These are phyloP conservation scores for Ophonus ardosiacus DNA, from an alignment of 2,888 invertebrate genomes.

Conservation along the genomic window DNA sequence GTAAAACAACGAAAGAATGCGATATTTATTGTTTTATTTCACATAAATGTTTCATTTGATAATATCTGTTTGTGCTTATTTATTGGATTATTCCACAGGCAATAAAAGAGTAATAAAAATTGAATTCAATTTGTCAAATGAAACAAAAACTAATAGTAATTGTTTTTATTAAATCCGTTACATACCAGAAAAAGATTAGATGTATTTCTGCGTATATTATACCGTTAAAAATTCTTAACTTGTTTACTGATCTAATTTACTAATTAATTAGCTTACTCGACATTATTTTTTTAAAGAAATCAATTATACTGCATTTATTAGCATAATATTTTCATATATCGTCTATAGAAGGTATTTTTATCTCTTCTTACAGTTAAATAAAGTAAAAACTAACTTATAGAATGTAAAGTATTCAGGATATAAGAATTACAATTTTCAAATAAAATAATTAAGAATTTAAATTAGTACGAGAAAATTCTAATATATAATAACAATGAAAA, in stretches of 20 bases:
- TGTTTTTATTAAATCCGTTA: neutral
- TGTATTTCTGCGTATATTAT: neutral
- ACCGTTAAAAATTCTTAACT: constrained; percentile 13
- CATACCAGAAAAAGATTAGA: neutral
- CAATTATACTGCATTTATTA: constrained; percentile 12
- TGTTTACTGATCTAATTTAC: constrained; percentile 16
- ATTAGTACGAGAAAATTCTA: neutral
- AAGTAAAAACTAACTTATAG: constrained; percentile 18
- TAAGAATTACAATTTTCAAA: neutral
- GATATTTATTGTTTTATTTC: constrained; percentile 2
- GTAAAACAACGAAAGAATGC: neutral
- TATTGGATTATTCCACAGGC: neutral
- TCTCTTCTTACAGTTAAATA: neutral
- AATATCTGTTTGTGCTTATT: neutral
- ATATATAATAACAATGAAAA: too few species aligned
- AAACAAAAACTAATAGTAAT: neutral
- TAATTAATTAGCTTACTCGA: constrained; percentile 23
- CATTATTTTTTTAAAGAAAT: constrained; percentile 14
- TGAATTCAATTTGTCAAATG: neutral
- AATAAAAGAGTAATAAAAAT: neutral
- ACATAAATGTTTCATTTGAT: constrained; percentile 31
- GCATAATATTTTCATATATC: constrained; percentile 33
- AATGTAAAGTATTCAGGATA: constrained; percentile 14
- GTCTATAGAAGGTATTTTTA: neutral
- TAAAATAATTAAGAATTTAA: neutral